Evolutionary conservation across 2,888 invertebrate species (phyloP).

Genomic region (Heliconius sara): DNA sequence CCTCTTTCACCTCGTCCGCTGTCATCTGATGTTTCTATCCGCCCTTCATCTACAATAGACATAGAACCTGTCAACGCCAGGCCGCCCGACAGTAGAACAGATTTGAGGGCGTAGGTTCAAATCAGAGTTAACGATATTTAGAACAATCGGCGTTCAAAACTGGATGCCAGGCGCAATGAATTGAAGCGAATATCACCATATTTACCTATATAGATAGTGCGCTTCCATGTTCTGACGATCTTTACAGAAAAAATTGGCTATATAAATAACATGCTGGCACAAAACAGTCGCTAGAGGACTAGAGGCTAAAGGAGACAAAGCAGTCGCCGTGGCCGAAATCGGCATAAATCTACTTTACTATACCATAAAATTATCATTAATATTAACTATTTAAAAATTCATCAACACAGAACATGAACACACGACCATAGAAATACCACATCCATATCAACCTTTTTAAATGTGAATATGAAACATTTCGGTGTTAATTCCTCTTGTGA

Average conservation of each 20-base stretch:
- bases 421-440: background rate
- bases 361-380: too few relatives aligned
- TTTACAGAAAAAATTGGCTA: too few relatives aligned
- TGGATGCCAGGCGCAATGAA: background rate
- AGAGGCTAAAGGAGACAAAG: background rate
- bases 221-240: background rate
- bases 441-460: background rate
- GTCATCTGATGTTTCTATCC: too few relatives aligned
- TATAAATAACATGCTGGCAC: too few relatives aligned
- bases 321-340: too few relatives aligned
- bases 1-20: too few relatives aligned
- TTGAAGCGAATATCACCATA: background rate
- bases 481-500: slow-evolving; percentile 4
- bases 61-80: too few relatives aligned
- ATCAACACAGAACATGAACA: background rate
- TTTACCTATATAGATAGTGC: background rate
- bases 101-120: background rate
- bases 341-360: too few relatives aligned
- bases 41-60: too few relatives aligned
- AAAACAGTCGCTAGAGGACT: too few relatives aligned
- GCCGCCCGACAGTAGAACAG: too few relatives aligned
- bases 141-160: background rate
- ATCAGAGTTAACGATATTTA: background rate
- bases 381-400: background rate
- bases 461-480: background rate